A percentile compares a stretch with the other conserved stretches of the same genome.
These are phyloP conservation scores for Meandrusa payeni DNA, from an alignment of 2,888 invertebrate species.

Conservation along the genomic window DNA sequence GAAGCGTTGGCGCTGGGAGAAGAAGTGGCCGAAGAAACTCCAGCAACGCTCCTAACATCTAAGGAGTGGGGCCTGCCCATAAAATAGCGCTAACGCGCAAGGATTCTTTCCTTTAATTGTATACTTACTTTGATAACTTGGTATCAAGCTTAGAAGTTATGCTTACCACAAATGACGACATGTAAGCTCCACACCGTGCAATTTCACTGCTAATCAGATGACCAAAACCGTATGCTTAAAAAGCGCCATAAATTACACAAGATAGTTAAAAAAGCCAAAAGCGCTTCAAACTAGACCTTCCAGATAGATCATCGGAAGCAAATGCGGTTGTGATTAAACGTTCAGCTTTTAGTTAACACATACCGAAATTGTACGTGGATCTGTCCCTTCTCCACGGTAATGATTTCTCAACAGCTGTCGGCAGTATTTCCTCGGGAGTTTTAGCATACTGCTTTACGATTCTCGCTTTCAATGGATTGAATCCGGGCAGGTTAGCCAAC, in stretches of 20 bases:
- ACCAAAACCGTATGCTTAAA: slow-evolving; percentile 21
- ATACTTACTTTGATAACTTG: no score
- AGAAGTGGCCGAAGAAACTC: no score
- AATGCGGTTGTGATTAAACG: slow-evolving; percentile 43
- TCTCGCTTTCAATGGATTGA: slow-evolving; percentile 85
- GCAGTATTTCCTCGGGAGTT: slow-evolving; percentile 82
- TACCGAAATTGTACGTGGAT: slow-evolving; percentile 87
- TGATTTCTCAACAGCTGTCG: slow-evolving; percentile 89
- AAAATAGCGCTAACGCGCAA: no score
- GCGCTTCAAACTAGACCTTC: slow-evolving; percentile 34
- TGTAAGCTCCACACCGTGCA: slow-evolving; percentile 4
- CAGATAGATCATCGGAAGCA: slow-evolving; percentile 54
- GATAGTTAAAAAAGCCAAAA: slow-evolving; percentile 18
- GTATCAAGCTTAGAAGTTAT: slow-evolving; percentile 14
- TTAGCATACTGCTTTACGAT: slow-evolving; percentile 85
- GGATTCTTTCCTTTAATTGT: no score
- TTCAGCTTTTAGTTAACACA: slow-evolving; percentile 62
- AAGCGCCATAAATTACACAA: slow-evolving; percentile 20
- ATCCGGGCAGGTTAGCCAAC: slow-evolving; percentile 85
- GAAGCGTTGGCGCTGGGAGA: no score
- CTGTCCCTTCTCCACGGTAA: slow-evolving; percentile 92
- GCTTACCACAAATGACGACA: slow-evolving; percentile 20
- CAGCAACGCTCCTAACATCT: no score
- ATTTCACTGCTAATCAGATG: slow-evolving; percentile 7
- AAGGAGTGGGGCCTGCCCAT: no score